Percentiles rank a stretch among this genome's conserved stretches.
Conservation (phyloP, 2,888 invertebrate genomes). For the Drosophila merina region DNA sequence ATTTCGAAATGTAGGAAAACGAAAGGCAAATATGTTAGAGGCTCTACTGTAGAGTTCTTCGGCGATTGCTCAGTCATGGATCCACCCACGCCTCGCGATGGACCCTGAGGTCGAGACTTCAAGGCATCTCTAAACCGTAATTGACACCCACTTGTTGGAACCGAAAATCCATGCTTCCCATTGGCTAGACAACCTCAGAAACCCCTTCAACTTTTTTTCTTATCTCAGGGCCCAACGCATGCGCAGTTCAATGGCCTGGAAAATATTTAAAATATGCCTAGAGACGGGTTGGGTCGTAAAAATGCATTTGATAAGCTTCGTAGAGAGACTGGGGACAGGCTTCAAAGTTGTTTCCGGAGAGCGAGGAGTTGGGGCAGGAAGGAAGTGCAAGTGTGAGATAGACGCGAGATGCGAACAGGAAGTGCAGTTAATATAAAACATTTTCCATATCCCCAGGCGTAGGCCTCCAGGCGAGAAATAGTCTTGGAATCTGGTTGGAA, state of each 20-base stretch:
- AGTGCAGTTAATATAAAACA: conserved; percentile 71
- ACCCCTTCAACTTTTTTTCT: conserved; percentile 57
- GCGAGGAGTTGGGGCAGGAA: conserved; percentile 55
- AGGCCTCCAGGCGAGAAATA: conserved; percentile 5
- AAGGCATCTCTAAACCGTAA: conserved; percentile 56
- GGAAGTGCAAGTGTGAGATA: conserved; percentile 71
- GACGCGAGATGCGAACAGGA: conserved; percentile 60
- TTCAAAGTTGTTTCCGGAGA: conserved; percentile 56
- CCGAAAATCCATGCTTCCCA: conserved; percentile 25
- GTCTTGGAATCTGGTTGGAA: conserved; percentile 48
- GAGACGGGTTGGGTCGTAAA: conserved; percentile 46
- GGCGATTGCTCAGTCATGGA: conserved; percentile 34
- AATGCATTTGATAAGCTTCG: conserved; percentile 73
- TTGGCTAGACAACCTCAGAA: conserved; percentile 47
- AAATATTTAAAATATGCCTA: conserved; percentile 60
- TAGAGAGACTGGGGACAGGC: conserved; percentile 33
- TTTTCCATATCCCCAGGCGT: conserved; percentile 56
- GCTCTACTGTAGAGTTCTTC: conserved; percentile 3
- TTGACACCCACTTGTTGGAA: conserved; percentile 78
- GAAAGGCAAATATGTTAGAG: conserved; percentile 40
- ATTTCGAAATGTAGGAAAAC: conserved; percentile 72
- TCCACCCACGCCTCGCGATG: conserved; percentile 66
- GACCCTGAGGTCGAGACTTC: conserved; percentile 48
- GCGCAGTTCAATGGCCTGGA: conserved; percentile 65
- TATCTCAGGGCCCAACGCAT: conserved; percentile 64